These are phyloP conservation scores for Harpagoxenus sublaevis DNA, from an alignment of 2,888 invertebrate species.

Conservation along the genomic window DNA sequence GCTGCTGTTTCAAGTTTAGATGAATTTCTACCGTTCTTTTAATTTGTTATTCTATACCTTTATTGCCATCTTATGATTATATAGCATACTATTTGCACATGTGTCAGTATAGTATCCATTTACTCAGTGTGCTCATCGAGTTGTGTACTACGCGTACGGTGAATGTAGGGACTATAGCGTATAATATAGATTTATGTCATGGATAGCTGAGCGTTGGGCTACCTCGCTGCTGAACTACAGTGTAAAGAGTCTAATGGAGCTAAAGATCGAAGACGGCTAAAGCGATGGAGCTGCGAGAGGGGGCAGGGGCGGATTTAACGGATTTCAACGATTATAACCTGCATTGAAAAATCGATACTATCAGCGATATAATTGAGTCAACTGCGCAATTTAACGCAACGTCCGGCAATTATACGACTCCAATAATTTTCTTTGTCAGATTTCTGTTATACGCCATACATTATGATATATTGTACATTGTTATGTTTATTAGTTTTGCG, in stretches of 20 bases:
- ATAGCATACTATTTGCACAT: not conserved
- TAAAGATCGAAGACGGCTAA: constrained; percentile 63
- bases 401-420: not conserved
- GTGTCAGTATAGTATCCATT: not conserved
- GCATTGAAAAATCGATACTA: constrained; percentile 13
- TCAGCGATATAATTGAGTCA: not conserved
- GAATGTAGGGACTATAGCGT: constrained; percentile 64
- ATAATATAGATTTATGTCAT: constrained; percentile 82
- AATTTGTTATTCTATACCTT: not conserved
- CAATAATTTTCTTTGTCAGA: not conserved
- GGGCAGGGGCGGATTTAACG: constrained; percentile 64
- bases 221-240: constrained; percentile 49
- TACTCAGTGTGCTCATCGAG: constrained; percentile 16
- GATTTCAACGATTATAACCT: constrained; percentile 23
- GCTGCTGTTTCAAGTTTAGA: not conserved
- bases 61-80: not conserved
- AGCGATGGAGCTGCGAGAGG: constrained; percentile 32
- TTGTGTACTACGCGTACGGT: constrained; percentile 8
- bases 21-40: not conserved
- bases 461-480: not conserved
- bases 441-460: not conserved
- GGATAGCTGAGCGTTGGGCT: constrained; percentile 63
- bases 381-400: not conserved
- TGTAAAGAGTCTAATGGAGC: constrained; percentile 61
- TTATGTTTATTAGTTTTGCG: not conserved